Conservation (phyloP, 2,113 vertebrate genomes). For the Paedocypris sp. region DNA sequence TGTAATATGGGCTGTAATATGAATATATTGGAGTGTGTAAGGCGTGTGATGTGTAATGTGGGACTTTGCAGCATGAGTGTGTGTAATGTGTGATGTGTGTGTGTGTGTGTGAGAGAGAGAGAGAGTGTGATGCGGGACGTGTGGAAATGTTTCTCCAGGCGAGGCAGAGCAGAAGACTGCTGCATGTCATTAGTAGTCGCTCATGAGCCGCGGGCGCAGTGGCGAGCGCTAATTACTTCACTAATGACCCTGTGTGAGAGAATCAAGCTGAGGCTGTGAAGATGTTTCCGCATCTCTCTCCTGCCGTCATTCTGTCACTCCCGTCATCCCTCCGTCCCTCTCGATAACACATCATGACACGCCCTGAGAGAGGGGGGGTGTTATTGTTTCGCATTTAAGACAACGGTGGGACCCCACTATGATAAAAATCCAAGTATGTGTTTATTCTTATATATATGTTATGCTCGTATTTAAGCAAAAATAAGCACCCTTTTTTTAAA, state of each 20-base stretch:
- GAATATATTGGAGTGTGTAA: no score
- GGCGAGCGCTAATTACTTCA: slow-evolving; percentile 60
- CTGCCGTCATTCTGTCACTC: background rate
- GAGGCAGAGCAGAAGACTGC: slow-evolving; percentile 26
- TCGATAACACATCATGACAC: background rate
- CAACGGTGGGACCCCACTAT: no score
- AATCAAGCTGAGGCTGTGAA: slow-evolving; percentile 35
- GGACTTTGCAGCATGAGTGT: no score
- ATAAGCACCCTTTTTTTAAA: no score
- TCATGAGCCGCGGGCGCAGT: slow-evolving; percentile 46
- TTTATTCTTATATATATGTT: no score
- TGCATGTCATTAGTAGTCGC: slow-evolving; percentile 47
- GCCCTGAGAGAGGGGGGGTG: no score
- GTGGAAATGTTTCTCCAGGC: background rate
- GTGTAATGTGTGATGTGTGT: background rate
- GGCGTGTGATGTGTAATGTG: no score
- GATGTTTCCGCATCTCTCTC: slow-evolving; percentile 7
- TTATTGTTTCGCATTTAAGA: no score
- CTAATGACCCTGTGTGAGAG: slow-evolving; percentile 60
- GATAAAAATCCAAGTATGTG: no score
- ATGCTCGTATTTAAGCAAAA: no score
- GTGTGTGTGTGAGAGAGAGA: background rate
- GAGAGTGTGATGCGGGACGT: background rate
- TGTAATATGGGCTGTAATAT: no score
- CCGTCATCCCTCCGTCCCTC: background rate